phyloP scores from a whole-genome alignment of 2,888 invertebrate genomes.

The Oxytorus armatus region DNA sequence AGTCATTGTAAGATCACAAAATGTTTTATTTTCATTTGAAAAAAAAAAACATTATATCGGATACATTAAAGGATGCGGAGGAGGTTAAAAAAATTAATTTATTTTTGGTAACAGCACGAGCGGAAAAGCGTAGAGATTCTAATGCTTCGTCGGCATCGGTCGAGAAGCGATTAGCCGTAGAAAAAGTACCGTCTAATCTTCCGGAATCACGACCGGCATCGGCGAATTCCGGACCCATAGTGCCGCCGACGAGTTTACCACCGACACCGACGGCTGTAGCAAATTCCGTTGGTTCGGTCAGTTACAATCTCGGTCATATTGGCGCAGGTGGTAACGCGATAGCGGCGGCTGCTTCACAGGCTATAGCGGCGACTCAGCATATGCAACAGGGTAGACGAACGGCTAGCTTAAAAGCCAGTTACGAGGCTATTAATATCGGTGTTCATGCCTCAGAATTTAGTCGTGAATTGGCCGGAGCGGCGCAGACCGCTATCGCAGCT shows the following conservation, averaged over 20 bases:
- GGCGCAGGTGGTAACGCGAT: conserved; percentile 95
- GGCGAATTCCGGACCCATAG: conserved; percentile 81
- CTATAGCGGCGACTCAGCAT: conserved; percentile 97
- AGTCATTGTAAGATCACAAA: conserved; percentile 79
- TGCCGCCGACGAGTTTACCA: conserved; percentile 78
- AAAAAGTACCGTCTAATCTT: conserved; percentile 80
- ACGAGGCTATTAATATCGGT: conserved; percentile 93
- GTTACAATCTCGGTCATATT: conserved; percentile 92
- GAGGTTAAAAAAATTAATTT: not conserved
- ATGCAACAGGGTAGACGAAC: conserved; percentile 98
- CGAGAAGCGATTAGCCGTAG: conserved; percentile 85
- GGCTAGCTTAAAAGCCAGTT: conserved; percentile 97
- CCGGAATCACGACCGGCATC: conserved; percentile 82
- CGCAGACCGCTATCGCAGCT: conserved; percentile 90
- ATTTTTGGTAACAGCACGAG: conserved; percentile 84
- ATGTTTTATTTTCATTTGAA: not conserved
- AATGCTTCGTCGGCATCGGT: conserved; percentile 85
- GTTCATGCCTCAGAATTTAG: conserved; percentile 89
- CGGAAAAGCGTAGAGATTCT: conserved; percentile 92
- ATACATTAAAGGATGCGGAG: too few species aligned
- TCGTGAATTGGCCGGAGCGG: conserved; percentile 89
- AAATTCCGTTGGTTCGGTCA: conserved; percentile 84
- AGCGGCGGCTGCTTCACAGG: conserved; percentile 97
- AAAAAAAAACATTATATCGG: too few species aligned
- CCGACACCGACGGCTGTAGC: conserved; percentile 79